Base-by-base conservation (phyloP, 2,888 invertebrate genomes). In the Synanthedon andrenaeformis region DNA sequence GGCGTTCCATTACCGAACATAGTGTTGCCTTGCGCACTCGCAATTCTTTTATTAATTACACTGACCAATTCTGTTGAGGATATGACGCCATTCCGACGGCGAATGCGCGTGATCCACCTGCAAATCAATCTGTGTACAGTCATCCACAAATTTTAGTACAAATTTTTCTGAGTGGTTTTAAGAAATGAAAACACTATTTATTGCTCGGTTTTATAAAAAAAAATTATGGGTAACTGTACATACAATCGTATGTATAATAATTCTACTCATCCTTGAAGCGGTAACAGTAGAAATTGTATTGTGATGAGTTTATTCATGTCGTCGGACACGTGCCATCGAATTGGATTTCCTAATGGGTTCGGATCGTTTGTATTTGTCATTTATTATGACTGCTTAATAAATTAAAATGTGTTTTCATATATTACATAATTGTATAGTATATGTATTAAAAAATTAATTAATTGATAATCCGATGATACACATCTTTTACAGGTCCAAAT, bases 11-110 rank as follows among this genome's bases (percentile, higher is more conserved):
- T 70, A 71, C 83, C 84, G 79, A 82, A 84, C 79, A 83, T 79
- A 83, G 84, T 57, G 63, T 68, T 71, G 70, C 69, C 67, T 74
- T 75, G 77, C 69, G 71, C 72, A 69, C 69, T 76, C 83, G 76
- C 83, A 76, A 74, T 78, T 76, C 77, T 85, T 85, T 86, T 85
- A 86, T 85, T 86, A 85, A 86, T 85, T 82, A 76, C 71, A 76
- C 72, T 79, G 72, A 67, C 84, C 83, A 85, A 84, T 83, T 80
- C 73, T 69, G 77, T 68, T 58, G 76, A 85, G 86, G 86, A 87
- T 86, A 82, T 87, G 86, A 87, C 83, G 85, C 77, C 83, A 82
- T 76, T 73, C 67, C 69, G 76, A 70, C 74, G 70, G 70, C 72
- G 74, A 61, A 62, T 62, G 79, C 68, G 76, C 86, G 86, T 86